Evolutionary conservation across 2,113 vertebrate genomes (phyloP).

Genomic region (Otocyon megalotis): DNA sequence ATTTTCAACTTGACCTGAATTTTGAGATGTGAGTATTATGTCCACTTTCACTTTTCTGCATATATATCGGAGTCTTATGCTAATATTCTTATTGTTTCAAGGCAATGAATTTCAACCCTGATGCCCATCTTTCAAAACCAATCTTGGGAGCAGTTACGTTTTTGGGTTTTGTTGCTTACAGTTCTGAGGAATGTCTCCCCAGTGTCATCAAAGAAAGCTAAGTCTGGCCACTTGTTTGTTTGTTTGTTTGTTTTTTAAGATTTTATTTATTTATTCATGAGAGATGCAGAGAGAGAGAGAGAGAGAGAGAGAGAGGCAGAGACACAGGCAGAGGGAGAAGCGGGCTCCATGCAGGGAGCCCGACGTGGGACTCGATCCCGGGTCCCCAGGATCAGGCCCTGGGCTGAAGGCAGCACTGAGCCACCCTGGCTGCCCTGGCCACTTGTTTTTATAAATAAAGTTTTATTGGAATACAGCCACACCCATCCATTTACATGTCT

Average conservation of each 20-base stretch:
- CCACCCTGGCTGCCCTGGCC: background rate
- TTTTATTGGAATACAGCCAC: background rate
- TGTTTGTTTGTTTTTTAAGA: too few relatives aligned
- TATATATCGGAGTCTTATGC: background rate
- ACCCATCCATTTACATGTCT: background rate
- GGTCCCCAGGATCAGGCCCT: too few relatives aligned
- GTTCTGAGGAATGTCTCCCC: background rate
- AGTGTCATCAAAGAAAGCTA: background rate
- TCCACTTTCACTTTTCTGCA: background rate
- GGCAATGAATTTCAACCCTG: background rate
- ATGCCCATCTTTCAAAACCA: background rate
- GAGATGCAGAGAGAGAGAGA: too few relatives aligned
- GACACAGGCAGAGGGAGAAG: too few relatives aligned
- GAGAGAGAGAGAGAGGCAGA: too few relatives aligned
- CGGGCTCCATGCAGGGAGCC: too few relatives aligned
- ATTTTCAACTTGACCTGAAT: background rate
- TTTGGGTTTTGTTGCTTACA: background rate
- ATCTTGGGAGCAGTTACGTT: background rate
- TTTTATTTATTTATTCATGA: too few relatives aligned
- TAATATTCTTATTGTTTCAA: background rate
- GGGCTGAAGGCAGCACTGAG: too few relatives aligned
- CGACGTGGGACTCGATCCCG: too few relatives aligned
- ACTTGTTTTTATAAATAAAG: slow-evolving; percentile 23
- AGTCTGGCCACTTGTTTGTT: background rate
- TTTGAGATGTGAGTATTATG: background rate